phyloP scores from a whole-genome alignment of 2,888 invertebrate genomes.

The Leucozona laternaria region DNA sequence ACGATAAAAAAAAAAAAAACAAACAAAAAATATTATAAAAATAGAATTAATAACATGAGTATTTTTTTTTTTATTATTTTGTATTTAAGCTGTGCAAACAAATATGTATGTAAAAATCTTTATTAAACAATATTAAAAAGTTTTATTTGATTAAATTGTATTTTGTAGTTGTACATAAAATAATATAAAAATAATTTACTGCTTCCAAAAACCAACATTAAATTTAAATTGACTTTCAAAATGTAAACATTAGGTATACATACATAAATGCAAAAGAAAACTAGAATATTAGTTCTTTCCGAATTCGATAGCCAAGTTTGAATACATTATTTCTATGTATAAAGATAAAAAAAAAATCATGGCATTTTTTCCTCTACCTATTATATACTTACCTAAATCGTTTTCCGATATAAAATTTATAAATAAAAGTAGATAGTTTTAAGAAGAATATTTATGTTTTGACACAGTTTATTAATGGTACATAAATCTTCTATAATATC shows the following conservation, averaged over 20 bases:
- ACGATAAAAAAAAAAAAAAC: slow-evolving; percentile 47
- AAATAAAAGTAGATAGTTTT: slow-evolving; percentile 38
- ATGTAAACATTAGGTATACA: slow-evolving; percentile 35
- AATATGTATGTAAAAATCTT: slow-evolving; percentile 31
- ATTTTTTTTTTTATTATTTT: slow-evolving; percentile 77
- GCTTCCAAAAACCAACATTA: slow-evolving; percentile 30
- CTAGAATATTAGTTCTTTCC: slow-evolving; percentile 10
- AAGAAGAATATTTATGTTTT: slow-evolving; percentile 38
- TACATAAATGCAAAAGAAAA: slow-evolving; percentile 9
- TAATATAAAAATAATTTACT: slow-evolving; percentile 38
- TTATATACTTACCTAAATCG: too few species aligned
- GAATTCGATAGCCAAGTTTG: slow-evolving; percentile 26
- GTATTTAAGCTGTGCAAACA: slow-evolving; percentile 76
- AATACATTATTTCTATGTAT: slow-evolving; percentile 25
- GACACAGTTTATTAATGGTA: slow-evolving; percentile 11
- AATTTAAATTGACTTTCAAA: slow-evolving; percentile 33
- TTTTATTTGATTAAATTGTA: slow-evolving; percentile 79
- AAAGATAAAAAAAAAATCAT: slow-evolving; percentile 41
- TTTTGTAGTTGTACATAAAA: slow-evolving; percentile 80
- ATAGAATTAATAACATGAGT: slow-evolving; percentile 42
- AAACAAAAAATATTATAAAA: slow-evolving; percentile 50
- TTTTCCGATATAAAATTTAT: slow-evolving; percentile 54
- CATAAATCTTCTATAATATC: slow-evolving; percentile 10
- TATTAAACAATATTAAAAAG: slow-evolving; percentile 32
- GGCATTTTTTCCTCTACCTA: slow-evolving; percentile 64